Evolutionary conservation across 1,140 invertebrate species (phyloP), one percentile per base, ranked within the genome.

Genomic region (Hylaeus anthracinus): DNA sequence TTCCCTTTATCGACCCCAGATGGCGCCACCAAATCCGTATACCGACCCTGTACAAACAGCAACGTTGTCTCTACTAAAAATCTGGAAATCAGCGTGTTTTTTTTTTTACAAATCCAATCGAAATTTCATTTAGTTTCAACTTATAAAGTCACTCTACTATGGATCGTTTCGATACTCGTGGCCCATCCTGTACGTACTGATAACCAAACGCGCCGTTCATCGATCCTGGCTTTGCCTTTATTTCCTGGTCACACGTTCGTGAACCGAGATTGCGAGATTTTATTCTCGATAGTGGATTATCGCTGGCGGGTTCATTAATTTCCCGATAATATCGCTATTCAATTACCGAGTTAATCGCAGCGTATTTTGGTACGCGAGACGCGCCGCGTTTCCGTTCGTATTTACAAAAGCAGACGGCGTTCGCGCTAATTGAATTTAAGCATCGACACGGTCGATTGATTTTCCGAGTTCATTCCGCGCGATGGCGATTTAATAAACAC

Each of bases 261-360:
- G 71, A 61, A 8, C 60, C 37, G 6, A 73, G 3, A 45, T 61
- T n/a, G 39, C n/a, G 56, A 39, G 58, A 72, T 72, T 72, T 73
- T 53, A 63, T 73, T 64, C 37, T 58, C 14, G 48, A 53, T 14
- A 0, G 3, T 43, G 5, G 37, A 37, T 53, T 63, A 71, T 60
- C 26, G 70, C 9, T 1, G 37, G 6, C 37, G 12, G 67, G 56
- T 26, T 60, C 55, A 43, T 71, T 71, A 78, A 71, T 78, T 72
- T n/a, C 39, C 6, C 48, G 60, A 79, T 72, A 56, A 26, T n/a
- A 39, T 64, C 60, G 76, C 63, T 53, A 55, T 56, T n/a, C 51
- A 79, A 79, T 72, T 79, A 79, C n/a, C 37, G 58, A 37, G 70
- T 55, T 79, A 72, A 72, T 72, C 69, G 76, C 51, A n/a, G 48